These are phyloP conservation scores for Pocillopora grandis DNA, from an alignment of 92 coral and sea anemone genomes.

Conservation along the genomic window DNA sequence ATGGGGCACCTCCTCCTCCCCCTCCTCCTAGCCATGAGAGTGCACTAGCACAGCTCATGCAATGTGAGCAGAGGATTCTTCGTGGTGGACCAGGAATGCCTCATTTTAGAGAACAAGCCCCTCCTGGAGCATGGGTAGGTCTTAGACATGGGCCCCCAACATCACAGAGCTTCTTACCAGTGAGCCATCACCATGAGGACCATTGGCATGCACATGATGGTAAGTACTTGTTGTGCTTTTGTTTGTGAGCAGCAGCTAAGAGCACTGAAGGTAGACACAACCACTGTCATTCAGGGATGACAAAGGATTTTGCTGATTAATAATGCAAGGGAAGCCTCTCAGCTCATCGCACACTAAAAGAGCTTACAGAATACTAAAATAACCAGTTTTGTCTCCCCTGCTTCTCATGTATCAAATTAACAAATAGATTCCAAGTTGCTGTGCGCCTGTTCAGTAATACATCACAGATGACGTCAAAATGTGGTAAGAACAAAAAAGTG, in stretches of 20 bases:
- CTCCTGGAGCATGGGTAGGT: slow-evolving; percentile 69
- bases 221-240: background rate
- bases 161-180: slow-evolving; percentile 64
- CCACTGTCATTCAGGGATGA: too few species aligned
- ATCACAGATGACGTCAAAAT: too few species aligned
- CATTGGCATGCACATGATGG: slow-evolving; percentile 62
- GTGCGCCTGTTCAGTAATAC: too few species aligned
- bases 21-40: slow-evolving; percentile 68
- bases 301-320: too few species aligned
- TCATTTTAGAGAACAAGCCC: slow-evolving; percentile 63
- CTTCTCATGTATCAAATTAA: too few species aligned
- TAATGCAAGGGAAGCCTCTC: too few species aligned
- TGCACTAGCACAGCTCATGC: slow-evolving; percentile 90
- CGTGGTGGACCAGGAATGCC: slow-evolving; percentile 59
- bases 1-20: slow-evolving; percentile 43
- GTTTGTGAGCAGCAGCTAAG: background rate
- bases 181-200: slow-evolving; percentile 72
- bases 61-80: slow-evolving; percentile 85
- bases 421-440: too few species aligned
- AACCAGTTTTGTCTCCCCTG: too few species aligned
- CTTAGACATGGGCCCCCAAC: slow-evolving; percentile 70
- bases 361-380: too few species aligned
- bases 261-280: background rate
- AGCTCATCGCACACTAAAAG: too few species aligned
- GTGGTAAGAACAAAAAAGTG: too few species aligned